Conservation (phyloP, 2,888 invertebrate genomes). For the Griposia aprilina region DNA sequence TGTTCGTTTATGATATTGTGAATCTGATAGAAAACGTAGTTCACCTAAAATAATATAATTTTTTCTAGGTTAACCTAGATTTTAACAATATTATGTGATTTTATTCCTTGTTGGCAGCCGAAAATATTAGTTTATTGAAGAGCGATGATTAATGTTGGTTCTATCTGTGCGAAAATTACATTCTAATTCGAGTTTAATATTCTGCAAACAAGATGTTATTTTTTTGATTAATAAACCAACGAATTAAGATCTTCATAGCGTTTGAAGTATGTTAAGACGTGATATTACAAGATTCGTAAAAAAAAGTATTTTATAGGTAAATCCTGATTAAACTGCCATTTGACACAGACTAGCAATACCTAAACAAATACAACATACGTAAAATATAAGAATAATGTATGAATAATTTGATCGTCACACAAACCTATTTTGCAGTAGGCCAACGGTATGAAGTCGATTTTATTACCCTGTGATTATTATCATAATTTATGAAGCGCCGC, state of each 20-base stretch:
- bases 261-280: slow-evolving; percentile 8
- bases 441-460: slow-evolving; percentile 10
- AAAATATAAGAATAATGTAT: neutral
- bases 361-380: slow-evolving; percentile 2
- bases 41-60: neutral
- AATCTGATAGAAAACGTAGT: neutral
- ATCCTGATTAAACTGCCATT: slow-evolving; percentile 1
- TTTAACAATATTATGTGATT: neutral
- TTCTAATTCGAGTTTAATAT: slow-evolving; percentile 7
- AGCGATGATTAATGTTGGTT: slow-evolving; percentile 1
- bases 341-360: slow-evolving; percentile 21
- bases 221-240: slow-evolving; percentile 32
- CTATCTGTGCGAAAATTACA: neutral
- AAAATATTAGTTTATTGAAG: neutral
- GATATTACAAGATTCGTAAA: neutral
- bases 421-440: slow-evolving; percentile 39
- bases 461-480: slow-evolving; percentile 43
- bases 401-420: slow-evolving; percentile 33
- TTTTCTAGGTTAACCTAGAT: neutral
- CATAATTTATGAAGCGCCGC: slow-evolving; percentile 46
- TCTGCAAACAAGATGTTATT: neutral
- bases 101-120: neutral
- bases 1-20: neutral
- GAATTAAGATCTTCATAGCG: neutral
- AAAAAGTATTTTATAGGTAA: neutral